A percentile compares a stretch with the other conserved stretches of the same genome.
Conservation (phyloP, 2,888 invertebrate genomes). For the Alentia gelatinosa region DNA sequence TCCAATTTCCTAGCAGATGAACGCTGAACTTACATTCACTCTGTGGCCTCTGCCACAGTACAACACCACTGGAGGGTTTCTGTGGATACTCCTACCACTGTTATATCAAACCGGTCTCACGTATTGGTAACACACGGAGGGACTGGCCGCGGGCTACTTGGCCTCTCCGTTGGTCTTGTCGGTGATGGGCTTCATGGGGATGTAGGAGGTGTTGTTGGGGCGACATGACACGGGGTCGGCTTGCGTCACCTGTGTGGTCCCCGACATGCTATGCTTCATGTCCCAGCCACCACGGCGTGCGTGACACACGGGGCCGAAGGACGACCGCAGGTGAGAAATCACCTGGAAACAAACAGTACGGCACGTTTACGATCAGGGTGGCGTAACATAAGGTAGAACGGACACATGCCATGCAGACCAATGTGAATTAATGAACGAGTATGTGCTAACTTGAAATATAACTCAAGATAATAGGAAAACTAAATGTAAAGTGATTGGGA, state of each 20-base stretch:
- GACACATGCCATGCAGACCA: too few relatives aligned
- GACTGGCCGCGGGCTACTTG: background rate
- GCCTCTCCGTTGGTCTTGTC: background rate
- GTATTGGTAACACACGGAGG: background rate
- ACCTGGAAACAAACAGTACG: background rate
- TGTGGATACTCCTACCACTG: too few relatives aligned
- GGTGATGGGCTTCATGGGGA: slow-evolving; percentile 22
- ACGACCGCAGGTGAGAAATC: slow-evolving; percentile 8
- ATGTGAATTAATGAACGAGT: too few relatives aligned
- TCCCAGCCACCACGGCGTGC: background rate
- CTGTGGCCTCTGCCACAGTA: too few relatives aligned
- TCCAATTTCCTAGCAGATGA: too few relatives aligned
- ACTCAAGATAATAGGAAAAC: too few relatives aligned
- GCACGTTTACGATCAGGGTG: too few relatives aligned
- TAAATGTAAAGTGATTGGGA: too few relatives aligned
- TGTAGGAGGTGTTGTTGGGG: background rate
- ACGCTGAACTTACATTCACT: too few relatives aligned
- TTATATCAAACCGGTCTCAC: background rate
- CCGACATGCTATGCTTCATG: slow-evolving; percentile 1
- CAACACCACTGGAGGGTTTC: too few relatives aligned
- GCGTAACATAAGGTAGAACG: too few relatives aligned
- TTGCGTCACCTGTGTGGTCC: slow-evolving; percentile 2
- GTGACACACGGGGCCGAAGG: background rate
- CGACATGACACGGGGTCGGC: background rate
- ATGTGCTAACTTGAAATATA: too few relatives aligned